phyloP scores from a whole-genome alignment of 2,888 invertebrate species.

The Acanthosoma haemorrhoidale region DNA sequence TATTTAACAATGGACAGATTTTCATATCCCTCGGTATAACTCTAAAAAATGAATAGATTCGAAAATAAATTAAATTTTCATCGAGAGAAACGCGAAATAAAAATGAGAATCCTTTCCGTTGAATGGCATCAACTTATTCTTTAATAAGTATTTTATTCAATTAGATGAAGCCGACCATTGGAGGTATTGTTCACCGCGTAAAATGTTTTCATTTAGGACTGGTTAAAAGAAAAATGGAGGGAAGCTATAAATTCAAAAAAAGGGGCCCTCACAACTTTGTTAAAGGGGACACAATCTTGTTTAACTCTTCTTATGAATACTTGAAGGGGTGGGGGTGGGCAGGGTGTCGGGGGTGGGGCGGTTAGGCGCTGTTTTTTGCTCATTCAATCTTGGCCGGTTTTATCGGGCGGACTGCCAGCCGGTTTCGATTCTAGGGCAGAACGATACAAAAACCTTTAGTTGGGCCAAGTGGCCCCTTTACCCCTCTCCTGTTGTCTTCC shows the following conservation, averaged over 20 bases:
- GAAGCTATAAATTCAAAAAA: neutral
- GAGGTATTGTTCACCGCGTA: neutral
- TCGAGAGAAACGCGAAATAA: too few species aligned
- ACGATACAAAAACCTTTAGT: slow-evolving; percentile 12
- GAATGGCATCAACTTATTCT: too few species aligned
- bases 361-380: neutral
- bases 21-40: too few species aligned
- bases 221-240: neutral
- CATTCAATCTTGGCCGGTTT: slow-evolving; percentile 8
- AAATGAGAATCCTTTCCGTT: too few species aligned
- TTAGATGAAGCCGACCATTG: neutral
- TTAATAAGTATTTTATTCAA: neutral
- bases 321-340: neutral
- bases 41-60: too few species aligned
- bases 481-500: too few species aligned
- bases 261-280: neutral
- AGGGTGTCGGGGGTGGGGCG: neutral
- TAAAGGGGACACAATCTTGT: slow-evolving; percentile 5
- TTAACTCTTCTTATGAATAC: neutral
- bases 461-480: neutral
- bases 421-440: neutral
- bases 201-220: neutral
- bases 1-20: too few species aligned
- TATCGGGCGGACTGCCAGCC: neutral
- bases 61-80: too few species aligned